These are phyloP conservation scores for Hermetia illucens DNA, from an alignment of 1,140 invertebrate species.

Conservation along the genomic window DNA sequence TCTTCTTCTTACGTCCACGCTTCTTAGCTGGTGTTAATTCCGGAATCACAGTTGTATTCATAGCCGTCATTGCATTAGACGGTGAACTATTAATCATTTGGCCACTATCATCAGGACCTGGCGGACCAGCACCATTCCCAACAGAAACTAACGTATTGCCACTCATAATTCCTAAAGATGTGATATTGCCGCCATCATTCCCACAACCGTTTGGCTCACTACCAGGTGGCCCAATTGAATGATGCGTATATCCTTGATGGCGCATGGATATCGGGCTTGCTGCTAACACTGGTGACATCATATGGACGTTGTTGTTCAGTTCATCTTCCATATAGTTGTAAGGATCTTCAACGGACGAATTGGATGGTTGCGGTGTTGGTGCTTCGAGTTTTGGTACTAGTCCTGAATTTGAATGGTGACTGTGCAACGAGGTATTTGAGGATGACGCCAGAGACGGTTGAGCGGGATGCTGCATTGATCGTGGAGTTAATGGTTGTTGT, in stretches of 20 bases:
- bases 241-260: constrained; percentile 1
- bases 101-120: too few relatives aligned
- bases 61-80: constrained; percentile 1
- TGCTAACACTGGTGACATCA: constrained; percentile 2
- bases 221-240: neutral
- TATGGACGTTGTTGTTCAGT: constrained; percentile 2
- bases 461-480: constrained; percentile 3
- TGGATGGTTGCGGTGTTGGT: constrained; percentile 1
- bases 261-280: neutral
- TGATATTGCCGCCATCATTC: neutral
- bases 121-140: too few relatives aligned
- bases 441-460: constrained; percentile 5
- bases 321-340: constrained; percentile 73
- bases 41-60: constrained; percentile 31
- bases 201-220: too few relatives aligned
- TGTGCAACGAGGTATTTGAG: constrained; percentile 4
- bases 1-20: constrained; percentile 66
- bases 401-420: neutral
- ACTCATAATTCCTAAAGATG: too few relatives aligned
- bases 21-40: constrained; percentile 53
- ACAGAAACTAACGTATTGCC: too few relatives aligned
- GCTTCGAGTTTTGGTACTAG: constrained; percentile 5
- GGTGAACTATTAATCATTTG: neutral
- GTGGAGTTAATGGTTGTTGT: constrained; percentile 4
- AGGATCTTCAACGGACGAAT: constrained; percentile 44